phyloP scores from a whole-genome alignment of 2,888 invertebrate genomes.

The Scrobipalpa atriplicella region DNA sequence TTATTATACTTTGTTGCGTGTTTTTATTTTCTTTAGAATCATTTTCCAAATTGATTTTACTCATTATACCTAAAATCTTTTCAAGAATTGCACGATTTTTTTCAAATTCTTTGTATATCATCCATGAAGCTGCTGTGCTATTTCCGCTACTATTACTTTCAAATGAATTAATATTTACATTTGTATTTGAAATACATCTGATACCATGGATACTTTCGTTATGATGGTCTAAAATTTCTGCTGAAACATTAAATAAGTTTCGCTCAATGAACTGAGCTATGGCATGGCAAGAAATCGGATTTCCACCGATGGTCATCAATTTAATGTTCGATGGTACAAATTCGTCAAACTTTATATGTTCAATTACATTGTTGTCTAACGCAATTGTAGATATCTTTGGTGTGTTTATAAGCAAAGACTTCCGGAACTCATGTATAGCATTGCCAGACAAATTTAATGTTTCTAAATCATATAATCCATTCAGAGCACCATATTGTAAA shows the following conservation, averaged over 20 bases:
- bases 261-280: neutral
- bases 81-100: neutral
- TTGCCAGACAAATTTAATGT: conserved; percentile 14
- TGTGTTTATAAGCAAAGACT: neutral
- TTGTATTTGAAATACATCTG: neutral
- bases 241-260: neutral
- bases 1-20: neutral
- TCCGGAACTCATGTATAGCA: neutral
- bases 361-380: conserved; percentile 5
- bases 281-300: conserved; percentile 6
- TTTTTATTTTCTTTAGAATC: neutral
- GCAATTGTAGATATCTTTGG: conserved; percentile 8
- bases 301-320: conserved; percentile 9
- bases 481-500: conserved; percentile 1
- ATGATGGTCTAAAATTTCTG: conserved; percentile 5
- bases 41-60: too few species aligned
- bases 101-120: neutral
- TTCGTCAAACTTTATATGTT: neutral
- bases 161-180: neutral
- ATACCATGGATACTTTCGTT: conserved; percentile 12
- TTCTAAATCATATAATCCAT: neutral
- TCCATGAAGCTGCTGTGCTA: neutral
- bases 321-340: neutral
- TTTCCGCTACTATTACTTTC: neutral
- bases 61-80: neutral